phyloP scores from a whole-genome alignment of 2,113 vertebrate species.

The Poecilia latipinna region DNA sequence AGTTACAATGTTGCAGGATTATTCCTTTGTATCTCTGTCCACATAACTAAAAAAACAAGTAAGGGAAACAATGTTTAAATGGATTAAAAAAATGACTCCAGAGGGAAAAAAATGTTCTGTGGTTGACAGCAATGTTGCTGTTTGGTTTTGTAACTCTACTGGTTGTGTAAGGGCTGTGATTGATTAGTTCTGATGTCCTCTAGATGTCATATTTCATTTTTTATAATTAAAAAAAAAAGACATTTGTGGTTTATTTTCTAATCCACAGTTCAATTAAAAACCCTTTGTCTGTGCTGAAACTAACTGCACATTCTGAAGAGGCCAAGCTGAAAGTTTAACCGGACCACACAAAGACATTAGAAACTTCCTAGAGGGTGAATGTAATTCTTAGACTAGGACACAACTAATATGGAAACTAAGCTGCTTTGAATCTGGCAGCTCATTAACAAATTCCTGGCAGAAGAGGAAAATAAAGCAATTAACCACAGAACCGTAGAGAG shows the following conservation, averaged over 20 bases:
- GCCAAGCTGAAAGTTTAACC: neutral
- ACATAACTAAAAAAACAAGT: neutral
- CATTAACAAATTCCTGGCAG: slow-evolving; percentile 73
- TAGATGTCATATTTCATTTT: neutral
- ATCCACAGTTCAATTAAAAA: neutral
- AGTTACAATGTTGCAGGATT: slow-evolving; percentile 20
- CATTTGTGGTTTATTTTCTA: neutral
- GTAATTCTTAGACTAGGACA: slow-evolving; percentile 16
- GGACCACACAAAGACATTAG: neutral
- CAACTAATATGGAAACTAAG: slow-evolving; percentile 14
- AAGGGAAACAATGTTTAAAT: neutral
- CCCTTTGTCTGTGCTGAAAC: neutral
- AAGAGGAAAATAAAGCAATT: slow-evolving; percentile 60
- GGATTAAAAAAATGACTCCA: no score
- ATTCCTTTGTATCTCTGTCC: neutral
- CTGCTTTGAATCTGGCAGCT: slow-evolving; percentile 53
- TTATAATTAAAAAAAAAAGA: neutral
- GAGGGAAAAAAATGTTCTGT: neutral
- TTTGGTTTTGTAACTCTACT: neutral
- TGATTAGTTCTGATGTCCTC: neutral
- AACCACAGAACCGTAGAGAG: slow-evolving; percentile 30
- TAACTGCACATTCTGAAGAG: neutral
- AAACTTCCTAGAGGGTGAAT: neutral
- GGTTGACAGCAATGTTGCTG: neutral
- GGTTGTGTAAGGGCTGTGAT: neutral